Evolutionary conservation across 2,888 invertebrate species (phyloP).

Genomic region (Spodoptera littoralis): DNA sequence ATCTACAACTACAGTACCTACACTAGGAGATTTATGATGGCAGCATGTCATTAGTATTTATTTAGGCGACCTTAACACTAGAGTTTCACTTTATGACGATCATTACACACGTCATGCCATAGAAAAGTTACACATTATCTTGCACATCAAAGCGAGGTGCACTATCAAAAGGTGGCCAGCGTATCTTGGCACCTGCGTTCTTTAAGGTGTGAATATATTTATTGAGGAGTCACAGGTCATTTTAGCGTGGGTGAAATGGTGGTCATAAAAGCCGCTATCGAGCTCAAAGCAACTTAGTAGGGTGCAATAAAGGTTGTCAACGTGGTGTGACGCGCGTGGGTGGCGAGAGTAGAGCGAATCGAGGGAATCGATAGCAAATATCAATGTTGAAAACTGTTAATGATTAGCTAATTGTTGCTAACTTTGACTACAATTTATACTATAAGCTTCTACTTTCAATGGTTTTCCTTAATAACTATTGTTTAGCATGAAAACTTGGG

Average conservation of each 20-base stretch:
- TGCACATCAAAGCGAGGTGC: constrained; percentile 50
- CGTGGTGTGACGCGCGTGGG: constrained; percentile 58
- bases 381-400: constrained; percentile 37
- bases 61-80: constrained; percentile 39
- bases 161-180: constrained; percentile 46
- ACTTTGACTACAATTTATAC: not conserved
- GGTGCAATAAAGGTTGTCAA: constrained; percentile 60
- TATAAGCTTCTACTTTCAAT: too few relatives aligned
- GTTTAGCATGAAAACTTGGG: too few relatives aligned
- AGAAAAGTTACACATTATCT: constrained; percentile 45
- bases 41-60: constrained; percentile 41
- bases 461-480: too few relatives aligned
- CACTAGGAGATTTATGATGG: constrained; percentile 12
- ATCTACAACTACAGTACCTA: not conserved
- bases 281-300: constrained; percentile 70
- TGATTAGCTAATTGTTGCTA: constrained; percentile 11
- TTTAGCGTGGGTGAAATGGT: constrained; percentile 46
- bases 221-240: constrained; percentile 47
- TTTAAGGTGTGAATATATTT: constrained; percentile 28
- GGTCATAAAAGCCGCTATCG: constrained; percentile 59
- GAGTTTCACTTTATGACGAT: constrained; percentile 36
- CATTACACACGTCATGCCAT: constrained; percentile 37
- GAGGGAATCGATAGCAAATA: constrained; percentile 39
- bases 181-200: constrained; percentile 25
- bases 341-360: constrained; percentile 45